Evolutionary conservation across 1,140 invertebrate genomes (phyloP).

Genomic region (Drosophila dunni): DNA sequence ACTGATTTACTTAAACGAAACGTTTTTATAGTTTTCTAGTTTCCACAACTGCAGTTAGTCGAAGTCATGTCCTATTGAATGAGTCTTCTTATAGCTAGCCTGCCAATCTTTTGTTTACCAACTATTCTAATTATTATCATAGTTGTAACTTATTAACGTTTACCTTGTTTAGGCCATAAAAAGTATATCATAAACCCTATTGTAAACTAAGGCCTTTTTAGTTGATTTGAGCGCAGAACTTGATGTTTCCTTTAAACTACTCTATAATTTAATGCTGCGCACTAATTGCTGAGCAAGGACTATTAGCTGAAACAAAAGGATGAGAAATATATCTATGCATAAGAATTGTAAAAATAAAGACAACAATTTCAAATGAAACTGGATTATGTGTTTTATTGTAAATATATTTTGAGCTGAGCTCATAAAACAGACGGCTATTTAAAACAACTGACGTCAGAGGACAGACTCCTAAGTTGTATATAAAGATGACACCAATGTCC

Average conservation of each 20-base stretch:
- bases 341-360: conserved; percentile 73
- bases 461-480: not conserved
- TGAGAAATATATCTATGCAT: conserved; percentile 55
- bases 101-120: conserved; percentile 67
- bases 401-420: not conserved
- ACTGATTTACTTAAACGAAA: conserved; percentile 49
- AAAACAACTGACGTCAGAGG: conserved; percentile 9
- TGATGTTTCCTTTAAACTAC: conserved; percentile 26
- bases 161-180: conserved; percentile 49
- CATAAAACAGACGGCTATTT: not conserved
- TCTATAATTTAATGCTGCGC: conserved; percentile 40
- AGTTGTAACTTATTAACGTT: conserved; percentile 42
- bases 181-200: conserved; percentile 20
- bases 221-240: conserved; percentile 50
- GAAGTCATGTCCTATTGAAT: conserved; percentile 62
- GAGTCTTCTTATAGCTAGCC: conserved; percentile 76
- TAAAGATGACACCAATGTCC: not conserved
- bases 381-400: not conserved
- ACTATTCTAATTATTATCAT: conserved; percentile 32
- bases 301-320: conserved; percentile 70
- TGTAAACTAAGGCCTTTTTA: conserved; percentile 28
- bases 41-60: conserved; percentile 52
- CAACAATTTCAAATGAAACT: conserved; percentile 46
- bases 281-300: conserved; percentile 73
- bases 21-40: conserved; percentile 28